Evolutionary conservation across 2,113 vertebrate species (phyloP).

Genomic region (Gymnocephalus cernua): DNA sequence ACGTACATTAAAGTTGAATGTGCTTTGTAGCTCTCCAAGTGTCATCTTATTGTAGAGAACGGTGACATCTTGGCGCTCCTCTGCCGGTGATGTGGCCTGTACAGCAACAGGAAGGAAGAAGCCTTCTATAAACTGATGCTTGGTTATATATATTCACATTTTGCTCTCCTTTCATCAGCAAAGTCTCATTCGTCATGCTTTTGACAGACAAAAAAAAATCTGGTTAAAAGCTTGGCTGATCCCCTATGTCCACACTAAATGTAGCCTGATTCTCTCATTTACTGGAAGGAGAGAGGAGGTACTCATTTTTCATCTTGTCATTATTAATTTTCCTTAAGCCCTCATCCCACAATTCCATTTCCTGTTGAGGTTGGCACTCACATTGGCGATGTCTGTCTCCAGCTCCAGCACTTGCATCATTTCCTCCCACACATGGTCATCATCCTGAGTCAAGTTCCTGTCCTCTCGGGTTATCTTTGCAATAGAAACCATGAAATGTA

Average conservation of each 20-base stretch:
- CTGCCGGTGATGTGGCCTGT: slow-evolving; percentile 91
- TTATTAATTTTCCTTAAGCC: slow-evolving; percentile 24
- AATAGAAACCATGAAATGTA: slow-evolving; percentile 93
- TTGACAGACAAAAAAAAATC: slow-evolving; percentile 33
- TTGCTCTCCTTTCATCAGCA: slow-evolving; percentile 25
- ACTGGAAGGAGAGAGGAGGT: slow-evolving; percentile 8
- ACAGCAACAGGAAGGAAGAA: slow-evolving; percentile 33
- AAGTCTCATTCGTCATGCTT: slow-evolving; percentile 26
- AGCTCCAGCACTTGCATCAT: slow-evolving; percentile 92
- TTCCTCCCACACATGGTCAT: slow-evolving; percentile 87
- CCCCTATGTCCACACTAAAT: slow-evolving; percentile 13
- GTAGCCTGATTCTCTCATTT: slow-evolving; percentile 21
- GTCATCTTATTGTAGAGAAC: slow-evolving; percentile 95
- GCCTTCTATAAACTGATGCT: background rate
- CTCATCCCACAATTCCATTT: slow-evolving; percentile 31
- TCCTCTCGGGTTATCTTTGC: slow-evolving; percentile 92
- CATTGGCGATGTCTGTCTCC: slow-evolving; percentile 94
- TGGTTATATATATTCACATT: slow-evolving; percentile 32
- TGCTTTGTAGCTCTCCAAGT: slow-evolving; percentile 88
- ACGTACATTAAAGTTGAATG: slow-evolving; percentile 90
- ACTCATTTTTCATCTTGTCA: slow-evolving; percentile 57
- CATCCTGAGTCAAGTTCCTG: slow-evolving; percentile 86
- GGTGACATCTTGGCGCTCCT: slow-evolving; percentile 95
- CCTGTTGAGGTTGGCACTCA: slow-evolving; percentile 79
- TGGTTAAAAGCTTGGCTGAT: slow-evolving; percentile 20